A percentile compares a stretch with the other conserved stretches of the same genome.
Evolutionary conservation across 2,797 vertebrate genomes (phyloP).

Genomic region (Cynodonichthys magdalenae): DNA sequence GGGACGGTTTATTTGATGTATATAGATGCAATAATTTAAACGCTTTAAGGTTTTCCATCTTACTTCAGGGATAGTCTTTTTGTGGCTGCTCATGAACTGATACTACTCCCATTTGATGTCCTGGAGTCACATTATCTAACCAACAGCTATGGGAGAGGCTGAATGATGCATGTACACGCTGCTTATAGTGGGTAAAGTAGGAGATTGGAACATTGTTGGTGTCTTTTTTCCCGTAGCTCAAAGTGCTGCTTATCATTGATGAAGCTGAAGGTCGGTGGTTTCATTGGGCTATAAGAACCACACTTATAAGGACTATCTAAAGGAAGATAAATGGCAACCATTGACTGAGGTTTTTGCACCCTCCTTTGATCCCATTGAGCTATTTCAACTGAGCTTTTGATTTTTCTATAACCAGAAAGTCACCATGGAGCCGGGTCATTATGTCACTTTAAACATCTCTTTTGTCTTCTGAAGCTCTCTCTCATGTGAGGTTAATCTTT

Average conservation of each 20-base stretch:
- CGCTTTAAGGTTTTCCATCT: conserved; percentile 40
- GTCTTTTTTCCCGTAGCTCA: background rate
- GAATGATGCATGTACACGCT: conserved; percentile 63
- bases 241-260: conserved; percentile 49
- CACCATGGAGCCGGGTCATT: background rate
- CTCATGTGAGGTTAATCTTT: background rate
- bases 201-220: conserved; percentile 48
- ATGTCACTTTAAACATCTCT: conserved; percentile 4
- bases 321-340: conserved; percentile 3
- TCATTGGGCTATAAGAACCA: conserved; percentile 14
- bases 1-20: background rate
- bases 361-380: background rate
- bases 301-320: conserved; percentile 19
- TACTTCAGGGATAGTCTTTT: conserved; percentile 58
- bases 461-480: background rate
- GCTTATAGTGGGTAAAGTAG: conserved; percentile 46
- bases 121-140: conserved; percentile 64
- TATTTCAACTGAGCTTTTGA: background rate
- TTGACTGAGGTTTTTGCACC: background rate
- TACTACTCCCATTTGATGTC: conserved; percentile 67
- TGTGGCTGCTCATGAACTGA: conserved; percentile 55
- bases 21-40: conserved; percentile 18
- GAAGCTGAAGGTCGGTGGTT: conserved; percentile 45
- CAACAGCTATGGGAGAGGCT: conserved; percentile 51
- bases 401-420: background rate